A percentile compares a stretch with the other conserved stretches of the same genome.
phyloP scores from a whole-genome alignment of 2,113 vertebrate species.

The Agapornis roseicollis region DNA sequence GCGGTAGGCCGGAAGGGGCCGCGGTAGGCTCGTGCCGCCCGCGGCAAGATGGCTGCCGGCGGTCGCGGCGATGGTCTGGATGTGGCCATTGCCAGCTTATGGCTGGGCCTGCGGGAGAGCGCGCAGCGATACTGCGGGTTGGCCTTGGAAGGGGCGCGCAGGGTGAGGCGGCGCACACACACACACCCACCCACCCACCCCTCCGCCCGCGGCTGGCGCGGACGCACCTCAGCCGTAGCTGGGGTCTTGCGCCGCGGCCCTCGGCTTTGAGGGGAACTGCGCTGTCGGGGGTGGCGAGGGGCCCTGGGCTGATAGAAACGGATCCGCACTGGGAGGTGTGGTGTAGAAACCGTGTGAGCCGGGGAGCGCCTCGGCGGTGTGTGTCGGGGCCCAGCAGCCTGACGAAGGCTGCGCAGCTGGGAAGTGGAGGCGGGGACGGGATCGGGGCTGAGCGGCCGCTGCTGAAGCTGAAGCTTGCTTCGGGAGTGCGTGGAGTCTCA shows the following conservation, averaged over 20 bases:
- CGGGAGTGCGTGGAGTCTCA: rapidly evolving
- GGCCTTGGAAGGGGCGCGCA: constrained; percentile 25
- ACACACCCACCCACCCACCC: no score
- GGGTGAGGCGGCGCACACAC: constrained; percentile 33
- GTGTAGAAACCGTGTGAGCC: background rate
- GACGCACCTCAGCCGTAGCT: background rate
- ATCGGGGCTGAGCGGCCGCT: background rate
- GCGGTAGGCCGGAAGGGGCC: background rate
- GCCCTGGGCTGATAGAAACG: background rate
- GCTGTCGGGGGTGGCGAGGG: background rate
- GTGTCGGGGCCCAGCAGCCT: background rate
- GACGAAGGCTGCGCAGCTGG: background rate
- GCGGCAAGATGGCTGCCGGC: constrained; percentile 50
- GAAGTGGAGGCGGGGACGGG: background rate
- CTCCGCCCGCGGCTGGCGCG: background rate
- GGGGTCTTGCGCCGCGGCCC: background rate
- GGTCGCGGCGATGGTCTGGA: background rate
- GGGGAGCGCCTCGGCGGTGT: background rate
- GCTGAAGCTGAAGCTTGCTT: background rate
- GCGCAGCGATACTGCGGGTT: constrained; percentile 3
- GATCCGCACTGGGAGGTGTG: background rate
- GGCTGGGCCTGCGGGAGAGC: constrained; percentile 23
- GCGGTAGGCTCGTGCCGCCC: background rate
- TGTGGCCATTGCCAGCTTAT: background rate
- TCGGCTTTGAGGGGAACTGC: background rate